Percentiles rank a stretch among this genome's conserved stretches.
phyloP scores from a whole-genome alignment of 2,888 invertebrate genomes.

The Tuberolachnus salignus region DNA sequence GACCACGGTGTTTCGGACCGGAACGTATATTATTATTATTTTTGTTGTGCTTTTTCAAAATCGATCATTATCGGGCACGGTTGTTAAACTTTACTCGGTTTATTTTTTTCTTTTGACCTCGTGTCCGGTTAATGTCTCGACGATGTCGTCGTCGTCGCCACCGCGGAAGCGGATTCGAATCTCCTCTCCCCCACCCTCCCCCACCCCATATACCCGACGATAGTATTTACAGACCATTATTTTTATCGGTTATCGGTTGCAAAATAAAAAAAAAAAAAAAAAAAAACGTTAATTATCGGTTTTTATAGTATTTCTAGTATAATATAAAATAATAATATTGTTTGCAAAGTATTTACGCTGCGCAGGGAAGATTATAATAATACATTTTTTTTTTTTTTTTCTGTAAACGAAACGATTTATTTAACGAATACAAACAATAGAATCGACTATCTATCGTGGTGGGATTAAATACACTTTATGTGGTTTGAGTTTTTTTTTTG shows the following conservation, averaged over 20 bases:
- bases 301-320: not conserved
- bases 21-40: not conserved
- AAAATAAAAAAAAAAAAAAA: too few relatives aligned
- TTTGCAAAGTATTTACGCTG: too few relatives aligned
- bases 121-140: too few relatives aligned
- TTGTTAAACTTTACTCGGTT: constrained; percentile 5
- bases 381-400: not conserved
- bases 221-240: too few relatives aligned
- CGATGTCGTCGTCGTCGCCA: not conserved
- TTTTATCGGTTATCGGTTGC: too few relatives aligned
- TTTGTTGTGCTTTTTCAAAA: not conserved
- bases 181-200: too few relatives aligned
- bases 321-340: too few relatives aligned
- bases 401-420: not conserved
- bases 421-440: not conserved
- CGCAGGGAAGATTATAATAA: too few relatives aligned
- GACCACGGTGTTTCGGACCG: not conserved
- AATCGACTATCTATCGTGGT: not conserved
- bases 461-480: not conserved
- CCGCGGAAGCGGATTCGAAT: not conserved
- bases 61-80: not conserved
- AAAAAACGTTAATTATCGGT: not conserved
- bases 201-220: too few relatives aligned
- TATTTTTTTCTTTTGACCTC: not conserved
- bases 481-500: not conserved